These are phyloP conservation scores for Bubo scandiacus DNA, from an alignment of 2,113 vertebrate genomes.

Conservation along the genomic window DNA sequence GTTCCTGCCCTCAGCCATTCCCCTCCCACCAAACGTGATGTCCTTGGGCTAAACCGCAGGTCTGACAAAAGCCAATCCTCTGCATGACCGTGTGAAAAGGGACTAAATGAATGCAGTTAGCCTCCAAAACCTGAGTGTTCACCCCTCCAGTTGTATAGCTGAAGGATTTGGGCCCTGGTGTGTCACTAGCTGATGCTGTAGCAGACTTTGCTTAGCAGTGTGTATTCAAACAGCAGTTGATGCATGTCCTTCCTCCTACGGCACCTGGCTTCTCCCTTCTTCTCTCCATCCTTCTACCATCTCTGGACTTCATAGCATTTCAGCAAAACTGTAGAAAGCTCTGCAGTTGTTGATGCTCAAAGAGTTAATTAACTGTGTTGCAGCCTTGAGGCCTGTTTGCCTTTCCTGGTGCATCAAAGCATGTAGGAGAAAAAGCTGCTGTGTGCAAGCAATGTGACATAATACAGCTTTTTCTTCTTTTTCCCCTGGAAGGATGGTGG, in stretches of 20 bases:
- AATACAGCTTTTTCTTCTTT: background rate
- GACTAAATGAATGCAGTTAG: background rate
- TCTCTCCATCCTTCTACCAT: background rate
- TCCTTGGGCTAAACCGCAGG: background rate
- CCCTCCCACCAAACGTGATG: rapidly evolving
- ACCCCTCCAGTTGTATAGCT: background rate
- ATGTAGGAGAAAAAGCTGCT: background rate
- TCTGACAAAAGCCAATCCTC: background rate
- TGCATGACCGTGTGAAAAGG: rapidly evolving
- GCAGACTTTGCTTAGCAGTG: background rate
- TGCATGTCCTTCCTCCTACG: background rate
- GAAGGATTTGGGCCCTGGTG: background rate
- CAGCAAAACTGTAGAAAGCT: background rate
- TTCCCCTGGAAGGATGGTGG: background rate
- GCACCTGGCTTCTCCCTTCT: background rate
- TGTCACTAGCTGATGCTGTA: background rate
- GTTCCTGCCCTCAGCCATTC: background rate
- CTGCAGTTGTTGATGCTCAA: background rate
- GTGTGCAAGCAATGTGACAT: background rate
- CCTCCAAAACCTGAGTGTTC: background rate
- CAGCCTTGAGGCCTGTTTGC: background rate
- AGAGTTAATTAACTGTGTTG: background rate
- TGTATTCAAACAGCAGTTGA: background rate
- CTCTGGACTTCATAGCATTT: background rate
- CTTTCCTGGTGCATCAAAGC: background rate